phyloP scores from a whole-genome alignment of 2,888 invertebrate species.

The Hirtodrosophila confusa region DNA sequence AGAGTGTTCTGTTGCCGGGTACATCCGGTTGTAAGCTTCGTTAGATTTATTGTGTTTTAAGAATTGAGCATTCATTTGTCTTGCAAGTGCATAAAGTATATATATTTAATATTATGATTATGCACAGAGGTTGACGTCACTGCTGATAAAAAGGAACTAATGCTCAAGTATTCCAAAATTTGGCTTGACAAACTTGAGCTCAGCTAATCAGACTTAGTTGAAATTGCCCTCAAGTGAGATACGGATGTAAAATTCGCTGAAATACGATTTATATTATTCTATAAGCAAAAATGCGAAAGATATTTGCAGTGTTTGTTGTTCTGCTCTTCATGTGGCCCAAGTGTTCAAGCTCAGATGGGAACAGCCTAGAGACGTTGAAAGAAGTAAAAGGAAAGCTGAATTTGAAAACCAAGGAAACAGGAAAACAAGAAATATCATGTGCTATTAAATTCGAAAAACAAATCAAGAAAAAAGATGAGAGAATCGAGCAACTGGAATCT shows the following conservation, averaged over 20 bases:
- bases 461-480: background rate
- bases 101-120: background rate
- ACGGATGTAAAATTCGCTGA: background rate
- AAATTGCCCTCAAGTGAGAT: background rate
- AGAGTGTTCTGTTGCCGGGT: too few species aligned
- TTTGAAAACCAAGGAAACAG: background rate
- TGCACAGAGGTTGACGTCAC: background rate
- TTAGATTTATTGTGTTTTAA: too few species aligned
- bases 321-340: background rate
- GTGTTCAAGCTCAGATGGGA: background rate
- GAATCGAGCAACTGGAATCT: too few species aligned
- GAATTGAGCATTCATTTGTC: too few species aligned
- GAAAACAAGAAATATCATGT: too few species aligned
- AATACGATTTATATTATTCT: background rate
- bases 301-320: background rate
- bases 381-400: background rate
- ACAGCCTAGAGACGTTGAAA: background rate
- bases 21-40: too few species aligned
- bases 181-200: background rate
- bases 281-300: constrained; percentile 12
- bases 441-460: too few species aligned
- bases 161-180: background rate
- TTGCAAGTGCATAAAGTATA: too few species aligned
- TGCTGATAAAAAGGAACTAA: background rate
- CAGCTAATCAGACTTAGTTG: background rate